These are phyloP conservation scores for Arizona elegans DNA, from an alignment of 2,113 vertebrate species.

Conservation along the genomic window DNA sequence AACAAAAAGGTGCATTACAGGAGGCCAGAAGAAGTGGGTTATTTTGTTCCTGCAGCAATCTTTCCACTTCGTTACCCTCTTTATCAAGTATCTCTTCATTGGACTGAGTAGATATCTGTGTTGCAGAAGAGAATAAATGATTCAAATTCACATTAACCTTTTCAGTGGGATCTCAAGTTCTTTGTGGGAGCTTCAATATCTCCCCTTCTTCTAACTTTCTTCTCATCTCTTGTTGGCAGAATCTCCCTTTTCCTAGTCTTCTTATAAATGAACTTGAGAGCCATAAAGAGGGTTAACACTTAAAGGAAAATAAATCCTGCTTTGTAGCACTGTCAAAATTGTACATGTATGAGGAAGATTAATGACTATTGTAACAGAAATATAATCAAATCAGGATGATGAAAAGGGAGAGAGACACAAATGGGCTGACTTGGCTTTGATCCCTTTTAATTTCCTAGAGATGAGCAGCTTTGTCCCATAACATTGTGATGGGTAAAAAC, in stretches of 20 bases:
- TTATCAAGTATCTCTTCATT: constrained; percentile 74
- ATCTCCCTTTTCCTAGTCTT: constrained; percentile 40
- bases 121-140: constrained; percentile 55
- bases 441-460: constrained; percentile 51
- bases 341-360: constrained; percentile 70
- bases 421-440: constrained; percentile 52
- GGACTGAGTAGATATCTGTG: constrained; percentile 63
- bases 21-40: constrained; percentile 64
- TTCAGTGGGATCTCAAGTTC: constrained; percentile 54
- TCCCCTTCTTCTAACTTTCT: constrained; percentile 43
- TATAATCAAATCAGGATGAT: constrained; percentile 62
- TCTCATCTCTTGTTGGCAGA: constrained; percentile 54
- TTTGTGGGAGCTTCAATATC: constrained; percentile 56
- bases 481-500: constrained; percentile 51
- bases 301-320: constrained; percentile 53
- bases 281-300: constrained; percentile 46
- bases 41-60: constrained; percentile 66
- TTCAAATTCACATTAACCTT: constrained; percentile 69
- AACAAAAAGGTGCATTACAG: constrained; percentile 72
- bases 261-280: constrained; percentile 53
- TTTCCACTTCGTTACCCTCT: constrained; percentile 79
- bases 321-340: constrained; percentile 61
- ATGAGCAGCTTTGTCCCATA: constrained; percentile 56
- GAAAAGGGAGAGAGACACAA: constrained; percentile 61
- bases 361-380: constrained; percentile 70